Conservation (phyloP, 2,113 vertebrate species). For the Sminthopsis crassicaudata region DNA sequence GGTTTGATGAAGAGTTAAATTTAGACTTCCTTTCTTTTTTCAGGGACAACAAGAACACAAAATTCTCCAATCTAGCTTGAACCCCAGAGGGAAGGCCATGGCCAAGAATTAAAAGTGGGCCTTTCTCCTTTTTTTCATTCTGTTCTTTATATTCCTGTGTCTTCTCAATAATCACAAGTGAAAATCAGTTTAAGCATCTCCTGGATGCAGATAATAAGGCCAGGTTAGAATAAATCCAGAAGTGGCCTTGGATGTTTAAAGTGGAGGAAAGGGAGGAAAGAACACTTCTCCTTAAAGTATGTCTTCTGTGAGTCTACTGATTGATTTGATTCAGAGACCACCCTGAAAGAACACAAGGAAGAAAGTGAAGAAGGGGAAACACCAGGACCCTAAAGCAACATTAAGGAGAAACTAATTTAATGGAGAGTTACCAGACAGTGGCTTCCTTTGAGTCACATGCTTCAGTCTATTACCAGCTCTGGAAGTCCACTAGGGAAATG, state of each 20-base stretch:
- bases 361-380: background rate
- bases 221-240: background rate
- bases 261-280: background rate
- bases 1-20: background rate
- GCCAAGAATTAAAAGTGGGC: background rate
- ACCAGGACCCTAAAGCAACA: background rate
- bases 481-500: background rate
- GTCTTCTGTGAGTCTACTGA: background rate
- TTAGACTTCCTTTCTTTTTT: background rate
- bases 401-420: background rate
- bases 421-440: background rate
- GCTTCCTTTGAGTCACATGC: background rate
- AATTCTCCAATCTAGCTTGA: background rate
- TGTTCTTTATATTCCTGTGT: background rate
- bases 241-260: background rate
- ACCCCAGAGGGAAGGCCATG: background rate
- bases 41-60: background rate
- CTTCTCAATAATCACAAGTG: background rate
- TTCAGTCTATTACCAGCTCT: background rate
- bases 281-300: background rate
- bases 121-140: background rate
- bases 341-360: background rate
- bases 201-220: background rate
- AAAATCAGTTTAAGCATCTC: background rate
- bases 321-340: background rate